Evolutionary conservation across 2,797 vertebrate genomes (phyloP).

Genomic region (Schizothorax lantsangensis): DNA sequence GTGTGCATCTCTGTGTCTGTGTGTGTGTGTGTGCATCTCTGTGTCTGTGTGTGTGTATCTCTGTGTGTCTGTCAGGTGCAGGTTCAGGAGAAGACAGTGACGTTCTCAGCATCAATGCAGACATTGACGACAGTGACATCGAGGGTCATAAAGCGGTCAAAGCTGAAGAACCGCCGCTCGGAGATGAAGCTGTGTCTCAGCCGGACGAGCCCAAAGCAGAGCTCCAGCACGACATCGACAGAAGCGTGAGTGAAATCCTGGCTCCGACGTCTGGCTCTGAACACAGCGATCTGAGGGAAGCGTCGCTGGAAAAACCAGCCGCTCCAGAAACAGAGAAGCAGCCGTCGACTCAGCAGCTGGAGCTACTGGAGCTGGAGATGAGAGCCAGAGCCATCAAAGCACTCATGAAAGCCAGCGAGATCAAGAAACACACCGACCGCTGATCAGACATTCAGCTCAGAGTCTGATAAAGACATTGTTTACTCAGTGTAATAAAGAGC

Average conservation of each 20-base stretch:
- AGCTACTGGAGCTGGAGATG: slow-evolving; percentile 97
- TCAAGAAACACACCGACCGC: slow-evolving; percentile 75
- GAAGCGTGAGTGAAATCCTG: slow-evolving; percentile 94
- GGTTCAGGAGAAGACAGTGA: slow-evolving; percentile 92
- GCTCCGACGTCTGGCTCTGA: slow-evolving; percentile 75
- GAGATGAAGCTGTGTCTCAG: slow-evolving; percentile 46
- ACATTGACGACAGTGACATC: slow-evolving; percentile 95
- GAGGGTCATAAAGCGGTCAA: slow-evolving; percentile 89
- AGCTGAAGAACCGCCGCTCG: slow-evolving; percentile 64
- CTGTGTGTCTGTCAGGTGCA: slow-evolving; percentile 60
- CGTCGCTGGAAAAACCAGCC: not conserved
- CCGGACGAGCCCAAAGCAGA: slow-evolving; percentile 79
- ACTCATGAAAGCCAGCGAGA: slow-evolving; percentile 94
- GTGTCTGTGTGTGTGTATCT: too few relatives aligned
- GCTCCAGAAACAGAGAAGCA: slow-evolving; percentile 59
- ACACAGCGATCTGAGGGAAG: slow-evolving; percentile 56
- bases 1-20: too few relatives aligned
- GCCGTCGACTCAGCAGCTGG: slow-evolving; percentile 93
- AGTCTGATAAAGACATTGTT: too few relatives aligned
- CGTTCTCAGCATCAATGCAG: slow-evolving; percentile 96
- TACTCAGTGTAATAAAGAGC: too few relatives aligned
- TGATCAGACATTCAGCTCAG: slow-evolving; percentile 1
- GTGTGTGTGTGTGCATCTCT: not conserved
- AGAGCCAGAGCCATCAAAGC: slow-evolving; percentile 97
- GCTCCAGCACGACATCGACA: slow-evolving; percentile 94